Percentiles rank a stretch among this genome's conserved stretches.
phyloP scores from a whole-genome alignment of 2,113 vertebrate species.

The Actinemys pallida region DNA sequence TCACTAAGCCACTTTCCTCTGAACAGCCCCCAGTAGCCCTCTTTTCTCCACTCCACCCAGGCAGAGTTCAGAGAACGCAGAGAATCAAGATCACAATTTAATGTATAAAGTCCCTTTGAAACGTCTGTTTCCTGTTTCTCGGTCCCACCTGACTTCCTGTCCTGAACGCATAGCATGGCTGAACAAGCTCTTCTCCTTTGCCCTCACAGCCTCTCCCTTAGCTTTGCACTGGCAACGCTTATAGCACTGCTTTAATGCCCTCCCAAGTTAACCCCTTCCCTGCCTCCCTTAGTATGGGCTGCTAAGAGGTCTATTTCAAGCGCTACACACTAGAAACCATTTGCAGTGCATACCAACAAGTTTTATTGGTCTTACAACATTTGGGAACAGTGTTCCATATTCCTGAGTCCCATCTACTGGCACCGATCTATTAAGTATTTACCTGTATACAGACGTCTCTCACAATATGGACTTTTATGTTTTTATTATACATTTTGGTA shows the following conservation, averaged over 20 bases:
- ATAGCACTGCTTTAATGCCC: neutral
- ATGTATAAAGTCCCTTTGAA: neutral
- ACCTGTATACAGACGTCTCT: neutral
- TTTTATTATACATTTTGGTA: neutral
- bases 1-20: fast-evolving
- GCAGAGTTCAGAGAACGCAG: neutral
- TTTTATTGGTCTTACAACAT: neutral
- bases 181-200: neutral
- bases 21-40: neutral
- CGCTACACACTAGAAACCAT: neutral
- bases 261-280: neutral
- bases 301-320: neutral
- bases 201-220: neutral
- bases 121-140: neutral
- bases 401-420: neutral
- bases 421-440: no score
- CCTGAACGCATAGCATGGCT: neutral
- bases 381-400: neutral
- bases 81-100: neutral
- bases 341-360: neutral
- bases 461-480: neutral
- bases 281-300: neutral
- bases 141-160: fast-evolving
- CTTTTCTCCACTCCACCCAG: neutral
- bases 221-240: neutral